Evolutionary conservation across 2,888 invertebrate species (phyloP).

Genomic region (Pollenia labialis): DNA sequence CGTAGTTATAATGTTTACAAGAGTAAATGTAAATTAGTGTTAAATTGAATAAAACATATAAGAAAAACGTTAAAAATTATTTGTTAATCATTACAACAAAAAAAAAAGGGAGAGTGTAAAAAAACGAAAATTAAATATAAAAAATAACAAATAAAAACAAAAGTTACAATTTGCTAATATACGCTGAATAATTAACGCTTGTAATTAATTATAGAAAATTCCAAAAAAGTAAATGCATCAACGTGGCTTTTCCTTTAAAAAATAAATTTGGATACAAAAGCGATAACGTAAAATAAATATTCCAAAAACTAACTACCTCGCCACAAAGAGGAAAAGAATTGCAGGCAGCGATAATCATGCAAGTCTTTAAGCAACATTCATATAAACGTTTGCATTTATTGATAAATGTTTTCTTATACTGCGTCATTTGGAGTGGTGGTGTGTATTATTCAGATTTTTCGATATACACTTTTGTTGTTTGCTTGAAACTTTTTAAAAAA

Average conservation of each 20-base stretch:
- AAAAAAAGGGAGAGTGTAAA: constrained; percentile 11
- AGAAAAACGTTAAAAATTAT: not conserved
- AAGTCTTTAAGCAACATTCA: constrained; percentile 59
- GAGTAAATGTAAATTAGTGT: constrained; percentile 1
- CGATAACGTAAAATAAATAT: constrained; percentile 1
- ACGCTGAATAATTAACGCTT: not conserved
- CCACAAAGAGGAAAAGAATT: constrained; percentile 14
- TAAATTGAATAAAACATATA: constrained; percentile 2
- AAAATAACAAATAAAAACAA: constrained; percentile 18
- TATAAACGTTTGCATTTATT: constrained; percentile 63
- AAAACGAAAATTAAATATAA: constrained; percentile 9
- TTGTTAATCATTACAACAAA: constrained; percentile 26
- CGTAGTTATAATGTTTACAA: constrained; percentile 34
- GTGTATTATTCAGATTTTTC: constrained; percentile 54
- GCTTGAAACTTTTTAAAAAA: constrained; percentile 9
- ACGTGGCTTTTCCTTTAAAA: not conserved
- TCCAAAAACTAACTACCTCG: not conserved
- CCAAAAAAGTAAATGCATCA: not conserved
- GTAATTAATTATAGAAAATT: not conserved
- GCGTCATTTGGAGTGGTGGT: constrained; percentile 71
- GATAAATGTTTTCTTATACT: constrained; percentile 69
- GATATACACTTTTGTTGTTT: not conserved
- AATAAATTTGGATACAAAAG: constrained; percentile 14
- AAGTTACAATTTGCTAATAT: not conserved
- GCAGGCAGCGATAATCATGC: constrained; percentile 49